Evolutionary conservation across 2,113 vertebrate species (phyloP).

Genomic region (Ceratotherium simum): DNA sequence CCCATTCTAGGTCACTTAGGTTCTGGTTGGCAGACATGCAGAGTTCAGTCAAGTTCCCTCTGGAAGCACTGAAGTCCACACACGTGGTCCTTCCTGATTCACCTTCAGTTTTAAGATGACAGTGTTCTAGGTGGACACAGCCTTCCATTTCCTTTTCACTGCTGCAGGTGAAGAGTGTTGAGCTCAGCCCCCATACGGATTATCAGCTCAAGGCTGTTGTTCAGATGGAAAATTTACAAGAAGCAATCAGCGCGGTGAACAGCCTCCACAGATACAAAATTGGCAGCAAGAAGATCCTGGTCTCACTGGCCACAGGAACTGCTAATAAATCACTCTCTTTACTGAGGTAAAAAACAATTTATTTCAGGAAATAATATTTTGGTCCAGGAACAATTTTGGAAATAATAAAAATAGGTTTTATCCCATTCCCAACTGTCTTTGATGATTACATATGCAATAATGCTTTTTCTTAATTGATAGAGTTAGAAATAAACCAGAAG

Average conservation of each 20-base stretch:
- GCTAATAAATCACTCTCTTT: conserved; percentile 92
- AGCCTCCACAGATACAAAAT: conserved; percentile 95
- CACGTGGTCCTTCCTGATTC: background rate
- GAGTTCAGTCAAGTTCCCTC: background rate
- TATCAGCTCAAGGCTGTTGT: conserved; percentile 96
- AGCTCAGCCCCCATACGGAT: conserved; percentile 97
- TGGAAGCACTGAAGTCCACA: background rate
- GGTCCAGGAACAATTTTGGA: conserved; percentile 44
- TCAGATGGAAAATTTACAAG: conserved; percentile 95
- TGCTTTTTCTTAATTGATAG: background rate
- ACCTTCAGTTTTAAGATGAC: background rate
- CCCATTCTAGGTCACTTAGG: background rate
- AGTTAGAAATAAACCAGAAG: background rate
- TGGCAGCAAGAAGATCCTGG: conserved; percentile 96
- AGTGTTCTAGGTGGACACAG: background rate
- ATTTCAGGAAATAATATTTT: conserved; percentile 45
- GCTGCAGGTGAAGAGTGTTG: conserved; percentile 91
- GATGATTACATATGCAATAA: background rate
- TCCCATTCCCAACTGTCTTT: background rate
- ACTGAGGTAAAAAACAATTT: conserved; percentile 89
- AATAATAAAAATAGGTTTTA: conserved; percentile 38
- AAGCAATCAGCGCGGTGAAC: conserved; percentile 95
- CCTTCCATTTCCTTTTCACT: background rate
- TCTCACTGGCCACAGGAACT: conserved; percentile 93
- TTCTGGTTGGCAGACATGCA: background rate